These are phyloP conservation scores for Porites evermanni DNA, from an alignment of 92 coral and sea anemone genomes.

Conservation along the genomic window DNA sequence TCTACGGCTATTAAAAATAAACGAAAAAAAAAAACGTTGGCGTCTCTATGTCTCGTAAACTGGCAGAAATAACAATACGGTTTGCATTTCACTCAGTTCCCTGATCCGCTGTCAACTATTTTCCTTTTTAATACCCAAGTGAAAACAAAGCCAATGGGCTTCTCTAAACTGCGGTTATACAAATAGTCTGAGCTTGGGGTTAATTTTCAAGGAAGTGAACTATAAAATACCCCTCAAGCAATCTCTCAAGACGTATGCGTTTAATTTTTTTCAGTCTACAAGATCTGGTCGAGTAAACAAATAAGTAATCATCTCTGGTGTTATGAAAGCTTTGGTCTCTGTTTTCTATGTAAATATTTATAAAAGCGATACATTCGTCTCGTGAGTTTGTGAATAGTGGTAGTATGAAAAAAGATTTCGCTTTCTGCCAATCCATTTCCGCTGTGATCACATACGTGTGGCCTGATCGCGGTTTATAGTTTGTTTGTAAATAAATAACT, in stretches of 20 bases:
- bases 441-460: constrained; percentile 69
- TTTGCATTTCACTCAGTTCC: constrained; percentile 28
- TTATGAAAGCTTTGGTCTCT: constrained; percentile 33
- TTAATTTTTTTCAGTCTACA: neutral
- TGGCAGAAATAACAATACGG: constrained; percentile 46
- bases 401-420: constrained; percentile 15
- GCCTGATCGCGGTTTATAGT: constrained; percentile 72
- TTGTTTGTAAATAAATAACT: constrained; percentile 93
- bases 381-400: constrained; percentile 28
- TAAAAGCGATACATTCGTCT: constrained; percentile 41
- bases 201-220: constrained; percentile 10
- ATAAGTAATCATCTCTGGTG: constrained; percentile 20
- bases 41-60: constrained; percentile 42
- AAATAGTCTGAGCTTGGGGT: neutral
- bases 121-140: neutral
- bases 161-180: neutral
- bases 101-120: constrained; percentile 20
- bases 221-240: neutral
- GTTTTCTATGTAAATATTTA: constrained; percentile 55
- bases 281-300: constrained; percentile 24
- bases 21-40: constrained; percentile 29
- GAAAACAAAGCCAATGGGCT: constrained; percentile 23
- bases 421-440: constrained; percentile 52
- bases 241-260: neutral
- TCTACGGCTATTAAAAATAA: constrained; percentile 27